Evolutionary conservation across 2,797 vertebrate genomes (phyloP), one percentile per base, ranked within the genome.

Genomic region (Cephalopachus bancanus): DNA sequence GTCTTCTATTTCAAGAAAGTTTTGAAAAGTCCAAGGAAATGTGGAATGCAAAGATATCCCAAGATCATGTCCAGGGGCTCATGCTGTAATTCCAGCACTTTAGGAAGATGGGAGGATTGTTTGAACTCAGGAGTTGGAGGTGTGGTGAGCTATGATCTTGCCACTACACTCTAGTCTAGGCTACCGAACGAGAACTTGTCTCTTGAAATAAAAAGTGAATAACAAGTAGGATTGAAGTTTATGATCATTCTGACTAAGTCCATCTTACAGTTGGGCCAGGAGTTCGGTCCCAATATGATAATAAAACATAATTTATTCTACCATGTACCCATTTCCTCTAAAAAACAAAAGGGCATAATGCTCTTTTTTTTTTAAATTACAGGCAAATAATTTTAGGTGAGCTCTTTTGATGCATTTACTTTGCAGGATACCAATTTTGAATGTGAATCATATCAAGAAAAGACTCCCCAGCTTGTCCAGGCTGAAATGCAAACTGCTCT

Each of bases 361-460:
- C 2, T 65, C 15, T 86, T 93, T 69, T 7, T 69, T 81, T 67
- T 72, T 92, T 94, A 44, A 44, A 22, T 93, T 10, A 2, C 24
- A 94, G 55, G 19, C 12, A 94, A 62, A 60, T 88, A 49, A 55
- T 75, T 96, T 89, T 30, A 24, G 28, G 11, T 79, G 59, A 91
- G 37, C 7, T 88, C 20, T 69, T 92, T 83, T 93, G 59, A 85
- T 10, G 12, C 30, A 86, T 33, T 96, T 78, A n/a, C 51, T 14
- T 90, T 95, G 33, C 8, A 71, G 37, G 60, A 89, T 33, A 24
- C 7, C 55, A 93, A 22, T 33, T 95, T 93, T 89, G 11, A 75
- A 71, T 10, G 3, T 60, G 15, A 17, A 19, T 89, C 37, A 83
- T 16, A 74, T 65, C 15, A 89, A 89, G 59, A 74, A 89, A 91